Evolutionary conservation across 2,113 vertebrate genomes (phyloP).

Genomic region (Plestiodon gilberti): DNA sequence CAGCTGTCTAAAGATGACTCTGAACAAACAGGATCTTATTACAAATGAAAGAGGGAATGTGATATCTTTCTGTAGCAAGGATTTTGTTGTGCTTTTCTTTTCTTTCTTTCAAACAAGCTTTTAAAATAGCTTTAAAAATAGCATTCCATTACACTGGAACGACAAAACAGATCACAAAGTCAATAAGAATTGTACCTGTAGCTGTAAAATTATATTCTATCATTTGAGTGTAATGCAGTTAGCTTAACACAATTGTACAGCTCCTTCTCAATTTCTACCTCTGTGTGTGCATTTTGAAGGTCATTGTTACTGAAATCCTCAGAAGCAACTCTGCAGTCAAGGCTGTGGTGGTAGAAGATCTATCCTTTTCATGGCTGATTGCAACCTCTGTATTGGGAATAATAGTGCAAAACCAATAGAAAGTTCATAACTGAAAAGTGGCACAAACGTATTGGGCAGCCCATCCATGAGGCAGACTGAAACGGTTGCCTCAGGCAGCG

Average conservation of each 20-base stretch:
- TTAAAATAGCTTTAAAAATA: not conserved
- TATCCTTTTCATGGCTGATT: not conserved
- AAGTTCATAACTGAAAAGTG: not conserved
- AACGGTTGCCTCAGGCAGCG: too few species aligned
- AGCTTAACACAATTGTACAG: not conserved
- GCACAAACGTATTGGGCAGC: not conserved
- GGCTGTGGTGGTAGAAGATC: constrained; percentile 43
- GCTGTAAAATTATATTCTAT: not conserved
- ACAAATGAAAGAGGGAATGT: not conserved
- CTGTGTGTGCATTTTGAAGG: constrained; percentile 28
- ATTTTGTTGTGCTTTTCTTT: not conserved
- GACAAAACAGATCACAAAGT: not conserved
- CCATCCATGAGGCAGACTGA: too few species aligned
- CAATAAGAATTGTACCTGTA: not conserved
- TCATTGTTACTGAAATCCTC: constrained; percentile 50
- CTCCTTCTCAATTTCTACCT: not conserved
- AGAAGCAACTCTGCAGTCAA: constrained; percentile 47
- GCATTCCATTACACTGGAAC: not conserved
- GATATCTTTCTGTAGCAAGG: not conserved
- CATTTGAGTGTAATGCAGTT: not conserved
- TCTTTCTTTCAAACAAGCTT: not conserved
- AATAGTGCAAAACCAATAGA: not conserved
- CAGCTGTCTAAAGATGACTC: not conserved
- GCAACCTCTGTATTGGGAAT: not conserved
- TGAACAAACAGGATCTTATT: not conserved